Conservation (phyloP, 2,113 vertebrate species). For the Leptocoma aspasia region DNA sequence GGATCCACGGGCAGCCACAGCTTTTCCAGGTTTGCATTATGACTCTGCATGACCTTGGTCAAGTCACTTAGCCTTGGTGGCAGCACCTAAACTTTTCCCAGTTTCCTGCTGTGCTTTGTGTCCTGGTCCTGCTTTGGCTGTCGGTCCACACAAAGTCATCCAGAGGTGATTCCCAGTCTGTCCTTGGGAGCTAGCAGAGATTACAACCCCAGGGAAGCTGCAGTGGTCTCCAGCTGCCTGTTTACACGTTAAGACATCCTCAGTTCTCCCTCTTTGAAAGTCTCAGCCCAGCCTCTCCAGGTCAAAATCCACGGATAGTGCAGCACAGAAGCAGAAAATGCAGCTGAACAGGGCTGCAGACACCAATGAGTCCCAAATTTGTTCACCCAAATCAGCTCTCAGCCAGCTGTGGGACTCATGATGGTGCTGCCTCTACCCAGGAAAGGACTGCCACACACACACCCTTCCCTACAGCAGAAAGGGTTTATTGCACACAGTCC, state of each 20-base stretch:
- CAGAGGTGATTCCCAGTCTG: background rate
- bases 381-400: background rate
- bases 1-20: background rate
- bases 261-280: background rate
- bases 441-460: background rate
- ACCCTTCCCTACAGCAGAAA: background rate
- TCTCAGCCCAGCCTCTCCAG: background rate
- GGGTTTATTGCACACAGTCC: background rate
- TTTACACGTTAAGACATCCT: background rate
- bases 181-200: background rate
- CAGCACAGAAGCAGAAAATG: background rate
- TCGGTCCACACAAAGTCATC: background rate
- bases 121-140: background rate
- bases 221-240: background rate
- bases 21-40: background rate
- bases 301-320: rapidly evolving
- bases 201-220: background rate
- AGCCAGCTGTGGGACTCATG: rapidly evolving
- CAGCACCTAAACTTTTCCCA: background rate
- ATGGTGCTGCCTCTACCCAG: background rate
- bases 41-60: background rate
- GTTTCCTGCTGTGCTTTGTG: background rate
- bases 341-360: background rate
- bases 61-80: background rate
- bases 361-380: background rate